Base-by-base conservation (phyloP, 2,888 invertebrate species). In the Pyrgus malvae region DNA sequence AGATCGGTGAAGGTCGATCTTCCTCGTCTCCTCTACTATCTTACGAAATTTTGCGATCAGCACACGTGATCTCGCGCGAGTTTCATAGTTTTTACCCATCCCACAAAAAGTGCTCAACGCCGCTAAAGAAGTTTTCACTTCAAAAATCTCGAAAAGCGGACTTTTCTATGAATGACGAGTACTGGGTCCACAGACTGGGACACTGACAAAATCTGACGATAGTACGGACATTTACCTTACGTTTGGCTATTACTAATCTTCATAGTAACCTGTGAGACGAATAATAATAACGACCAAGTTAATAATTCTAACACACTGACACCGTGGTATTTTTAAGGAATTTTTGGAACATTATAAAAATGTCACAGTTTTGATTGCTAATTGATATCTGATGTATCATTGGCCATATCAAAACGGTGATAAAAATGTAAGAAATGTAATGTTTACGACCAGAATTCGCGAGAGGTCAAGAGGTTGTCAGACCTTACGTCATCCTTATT, bases 401-500 rank as follows among this genome's bases (percentile, higher is more conserved):
- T 19, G 5, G 11, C 19, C 9, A 16, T 35, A 35, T 35, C 16
- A 35, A 16, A 14, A 35, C 16, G 38, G 33, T 55, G 59, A 62
- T 61, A 62, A 61, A 63, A 60, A 31, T 57, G 57, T 57, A 48
- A 48, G 45, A 62, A 56, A 55, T 48, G 35, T 48, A 31, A 53
- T 60, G 56, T 64, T 62, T 63, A 62, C 58, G 60, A 44, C 49
- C 60, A 16, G 48, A 54, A 56, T 42, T 58, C 37, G 56, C 45
- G 17, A 38, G 63, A 64, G 67, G 65, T 68, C 65, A 41, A 58
- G 59, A 62, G 67, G 65, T 68, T 64, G 46, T 60, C 59, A 63
- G 55, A 46, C 42, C 48, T 67, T 62, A 60, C 64, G 63, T 65
- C 64, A 66, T 48, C 57, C 40, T 45, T 35, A 62, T 64, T 62